These are phyloP conservation scores for Alfaro cultratus DNA, from an alignment of 2,797 vertebrate species.

Conservation along the genomic window DNA sequence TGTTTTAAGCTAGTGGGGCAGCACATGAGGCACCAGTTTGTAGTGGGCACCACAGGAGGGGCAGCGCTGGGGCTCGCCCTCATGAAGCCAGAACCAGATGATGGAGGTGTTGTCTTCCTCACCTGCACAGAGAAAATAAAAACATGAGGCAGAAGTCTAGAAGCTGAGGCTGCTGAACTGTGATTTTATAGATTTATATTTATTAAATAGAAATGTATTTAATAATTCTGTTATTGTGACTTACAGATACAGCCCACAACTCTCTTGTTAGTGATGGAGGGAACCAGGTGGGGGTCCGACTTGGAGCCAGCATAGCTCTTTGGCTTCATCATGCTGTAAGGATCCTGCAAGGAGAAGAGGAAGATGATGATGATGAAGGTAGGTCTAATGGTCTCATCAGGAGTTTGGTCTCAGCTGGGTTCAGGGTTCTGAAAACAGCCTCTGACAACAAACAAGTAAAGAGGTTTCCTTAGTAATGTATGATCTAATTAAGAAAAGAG, in stretches of 20 bases:
- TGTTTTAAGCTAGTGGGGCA: slow-evolving; percentile 76
- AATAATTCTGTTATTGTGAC: slow-evolving; percentile 53
- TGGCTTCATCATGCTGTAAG: slow-evolving; percentile 86
- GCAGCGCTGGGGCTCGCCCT: slow-evolving; percentile 89
- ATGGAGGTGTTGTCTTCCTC: slow-evolving; percentile 90
- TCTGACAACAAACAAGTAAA: background rate
- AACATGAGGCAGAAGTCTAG: background rate
- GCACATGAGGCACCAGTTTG: slow-evolving; percentile 84
- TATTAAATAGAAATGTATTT: background rate
- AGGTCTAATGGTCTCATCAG: background rate
- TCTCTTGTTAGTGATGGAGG: slow-evolving; percentile 86
- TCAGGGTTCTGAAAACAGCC: background rate
- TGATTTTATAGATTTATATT: background rate
- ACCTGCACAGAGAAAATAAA: slow-evolving; percentile 71
- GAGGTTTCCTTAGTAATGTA: background rate
- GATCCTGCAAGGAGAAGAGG: slow-evolving; percentile 79
- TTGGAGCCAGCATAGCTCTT: slow-evolving; percentile 87
- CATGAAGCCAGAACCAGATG: slow-evolving; percentile 92
- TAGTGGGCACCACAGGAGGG: slow-evolving; percentile 89
- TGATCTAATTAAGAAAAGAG: too few species aligned
- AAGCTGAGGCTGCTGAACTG: background rate
- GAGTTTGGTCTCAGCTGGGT: background rate
- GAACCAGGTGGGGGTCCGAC: slow-evolving; percentile 89
- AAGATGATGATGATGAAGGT: background rate
- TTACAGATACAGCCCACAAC: slow-evolving; percentile 92